Base-by-base conservation (phyloP, 2,113 vertebrate genomes). In the Leptosomus discolor region DNA sequence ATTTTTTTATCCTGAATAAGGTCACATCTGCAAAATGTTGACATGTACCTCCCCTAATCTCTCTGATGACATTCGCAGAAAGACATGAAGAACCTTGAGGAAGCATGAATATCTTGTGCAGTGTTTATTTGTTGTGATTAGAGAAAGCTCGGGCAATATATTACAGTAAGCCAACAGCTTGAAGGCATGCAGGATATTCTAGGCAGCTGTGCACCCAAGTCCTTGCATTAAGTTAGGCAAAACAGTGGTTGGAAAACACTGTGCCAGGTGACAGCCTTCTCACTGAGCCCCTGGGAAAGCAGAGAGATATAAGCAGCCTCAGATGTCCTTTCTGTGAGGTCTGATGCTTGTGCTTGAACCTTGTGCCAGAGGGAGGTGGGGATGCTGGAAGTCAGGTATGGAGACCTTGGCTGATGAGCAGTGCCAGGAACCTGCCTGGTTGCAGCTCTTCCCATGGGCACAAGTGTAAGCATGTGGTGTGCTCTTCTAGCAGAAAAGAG, bases 1-100 rank as follows among this genome's bases (percentile, higher is more conserved):
- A 82, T 73, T 91, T 85, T 95, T 93, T 89, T 78, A 23, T 60
- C 74, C 69, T 61, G 69, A 92, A 71, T 92, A 94, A 24, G 6
- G 9, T 81, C 45, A 60, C 56, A 76, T 90, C 90, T 92, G 82
- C 78, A 69, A 91, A 86, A 73, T n/a, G 13, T 12, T 70, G 61
- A 85, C 11, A 4, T 41, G 1, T 14, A 54, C 12, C 17, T 94
- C 39, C 32, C n/a, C 81, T 73, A 71, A 34, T 61, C 41, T 84
- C 39, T 75, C n/a, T 63, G 41, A 68, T 36, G 60, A 50, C 8
- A 15, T 46, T 53, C 70, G 79, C n/a, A 57, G 53, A 57, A 90
- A 70, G 80, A 71, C 34, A 29, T 32, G 41, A 78, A 89, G 65
- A 90, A 50, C 39, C 60, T 90, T 51, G 32, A 82, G 39, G 30